Base-by-base conservation (phyloP, 2,113 vertebrate genomes). In the Pseudorectes ferrugineus region DNA sequence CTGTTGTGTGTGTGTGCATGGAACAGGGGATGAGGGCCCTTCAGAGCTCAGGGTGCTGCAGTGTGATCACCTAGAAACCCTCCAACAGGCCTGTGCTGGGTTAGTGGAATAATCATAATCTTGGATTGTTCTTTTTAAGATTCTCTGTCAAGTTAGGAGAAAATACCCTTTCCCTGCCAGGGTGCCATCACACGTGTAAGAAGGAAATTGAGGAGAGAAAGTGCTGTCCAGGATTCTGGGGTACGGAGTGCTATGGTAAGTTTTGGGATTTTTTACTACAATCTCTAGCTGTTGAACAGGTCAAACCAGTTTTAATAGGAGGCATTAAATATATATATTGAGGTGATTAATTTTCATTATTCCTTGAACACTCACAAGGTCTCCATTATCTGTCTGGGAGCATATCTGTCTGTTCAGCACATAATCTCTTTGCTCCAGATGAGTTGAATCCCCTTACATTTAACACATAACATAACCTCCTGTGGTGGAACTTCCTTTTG, bases 191-290 rank as follows among this genome's bases (percentile, higher is more conserved):
- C 35, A 23, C 78, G 20, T 99, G 99, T 91, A 97, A 91, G 76
- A 98, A 96, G 78, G 94, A 92, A 3, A 71, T 92, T 80, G 97
- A 97, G 22, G 88, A 98, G 77, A 98, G 97, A n/a, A 92, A 63
- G 29, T 99, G 99, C 96, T 99, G 99, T 89, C 96, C 98, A 9
- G 98, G 98, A 71, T 98, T 98, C 95, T 99, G 99, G 99, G 99
- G 99, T 14, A 96, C 98, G 0, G 94, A 98, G 54, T 99, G 99
- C 94, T 97, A 98, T 5, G 95, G 99, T 99, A 97, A 98, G 98
- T 95, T 42, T 61, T 58, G 75, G 4, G 6, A 10, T 36, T 52
- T 70, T 77, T 68, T 52, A 16, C 4, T 7, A 49, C 6, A 5
- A 18, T 17, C 36, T 68, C 31, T 70, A 65, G n/a, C 71, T 77